Evolutionary conservation across 2,888 invertebrate genomes (phyloP).

Genomic region (Parnassius mnemosyne): DNA sequence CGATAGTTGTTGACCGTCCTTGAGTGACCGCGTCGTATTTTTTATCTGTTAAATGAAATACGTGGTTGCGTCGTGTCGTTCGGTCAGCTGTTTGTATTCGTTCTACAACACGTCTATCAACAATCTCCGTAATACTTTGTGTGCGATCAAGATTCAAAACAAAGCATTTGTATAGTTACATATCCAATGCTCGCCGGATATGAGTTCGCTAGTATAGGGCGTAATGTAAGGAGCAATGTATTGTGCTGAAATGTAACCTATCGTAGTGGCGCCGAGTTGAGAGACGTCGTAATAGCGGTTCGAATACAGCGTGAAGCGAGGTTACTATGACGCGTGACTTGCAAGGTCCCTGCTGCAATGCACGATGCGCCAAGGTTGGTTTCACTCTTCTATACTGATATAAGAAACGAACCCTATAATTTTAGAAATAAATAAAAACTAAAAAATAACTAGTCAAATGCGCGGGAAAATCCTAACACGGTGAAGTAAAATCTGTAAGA

Average conservation of each 20-base stretch:
- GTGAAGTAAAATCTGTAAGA: slow-evolving; percentile 69
- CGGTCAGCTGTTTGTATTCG: slow-evolving; percentile 78
- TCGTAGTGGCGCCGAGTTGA: slow-evolving; percentile 47
- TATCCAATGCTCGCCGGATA: slow-evolving; percentile 43
- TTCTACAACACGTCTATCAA: slow-evolving; percentile 71
- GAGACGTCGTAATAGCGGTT: slow-evolving; percentile 56
- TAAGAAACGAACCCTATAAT: slow-evolving; percentile 44
- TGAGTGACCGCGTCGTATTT: slow-evolving; percentile 75
- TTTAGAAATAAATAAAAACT: slow-evolving; percentile 25
- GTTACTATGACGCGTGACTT: slow-evolving; percentile 81
- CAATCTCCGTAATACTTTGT: slow-evolving; percentile 48
- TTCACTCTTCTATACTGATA: slow-evolving; percentile 59
- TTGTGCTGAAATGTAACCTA: slow-evolving; percentile 34
- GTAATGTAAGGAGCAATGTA: slow-evolving; percentile 49
- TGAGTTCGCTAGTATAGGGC: slow-evolving; percentile 5
- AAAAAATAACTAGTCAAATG: neutral
- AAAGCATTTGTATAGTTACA: slow-evolving; percentile 26
- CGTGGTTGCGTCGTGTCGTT: slow-evolving; percentile 64
- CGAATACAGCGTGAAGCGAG: slow-evolving; percentile 76
- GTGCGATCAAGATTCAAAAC: slow-evolving; percentile 31
- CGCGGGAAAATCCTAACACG: slow-evolving; percentile 16
- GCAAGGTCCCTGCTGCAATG: slow-evolving; percentile 80
- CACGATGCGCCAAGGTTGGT: slow-evolving; percentile 81
- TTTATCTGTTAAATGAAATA: slow-evolving; percentile 71
- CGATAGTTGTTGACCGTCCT: slow-evolving; percentile 67